These are phyloP conservation scores for Trichonephila inaurata DNA, from an alignment of 1,140 invertebrate genomes.

Conservation along the genomic window DNA sequence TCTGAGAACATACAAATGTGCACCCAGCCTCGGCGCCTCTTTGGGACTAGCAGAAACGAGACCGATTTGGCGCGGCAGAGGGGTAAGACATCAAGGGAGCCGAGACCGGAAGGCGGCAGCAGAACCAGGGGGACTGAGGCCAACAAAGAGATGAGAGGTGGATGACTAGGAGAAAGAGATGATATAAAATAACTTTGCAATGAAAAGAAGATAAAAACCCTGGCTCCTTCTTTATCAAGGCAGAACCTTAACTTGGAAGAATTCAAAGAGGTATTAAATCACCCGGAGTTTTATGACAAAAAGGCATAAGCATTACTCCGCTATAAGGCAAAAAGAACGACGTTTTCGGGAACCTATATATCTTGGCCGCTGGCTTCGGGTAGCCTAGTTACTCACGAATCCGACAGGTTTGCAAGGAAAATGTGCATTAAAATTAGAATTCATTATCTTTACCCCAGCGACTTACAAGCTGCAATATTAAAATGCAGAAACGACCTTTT, in stretches of 20 bases:
- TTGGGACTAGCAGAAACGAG: too few species aligned
- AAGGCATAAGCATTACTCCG: constrained; percentile 41
- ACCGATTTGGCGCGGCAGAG: too few species aligned
- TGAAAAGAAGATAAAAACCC: constrained; percentile 73
- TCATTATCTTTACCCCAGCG: constrained; percentile 74
- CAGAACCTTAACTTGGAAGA: constrained; percentile 74
- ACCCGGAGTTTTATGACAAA: constrained; percentile 76
- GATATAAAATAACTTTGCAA: constrained; percentile 77
- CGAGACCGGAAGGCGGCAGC: too few species aligned
- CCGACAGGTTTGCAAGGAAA: constrained; percentile 74
- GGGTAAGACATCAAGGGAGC: too few species aligned
- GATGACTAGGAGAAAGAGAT: too few species aligned
- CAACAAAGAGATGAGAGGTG: too few species aligned
- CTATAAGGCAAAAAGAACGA: constrained; percentile 74
- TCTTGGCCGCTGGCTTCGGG: constrained; percentile 68
- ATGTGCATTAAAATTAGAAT: constrained; percentile 76
- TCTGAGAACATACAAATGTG: too few species aligned
- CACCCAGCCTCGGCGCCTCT: too few species aligned
- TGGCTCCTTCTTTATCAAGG: constrained; percentile 74
- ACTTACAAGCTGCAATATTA: constrained; percentile 77
- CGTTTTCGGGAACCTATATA: constrained; percentile 75
- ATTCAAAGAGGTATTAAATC: constrained; percentile 75
- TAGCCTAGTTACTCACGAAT: constrained; percentile 74
- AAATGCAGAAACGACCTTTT: constrained; percentile 76
- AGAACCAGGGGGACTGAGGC: too few species aligned